These are phyloP conservation scores for Trichosurus vulpecula DNA, from an alignment of 2,797 vertebrate species.

Conservation along the genomic window DNA sequence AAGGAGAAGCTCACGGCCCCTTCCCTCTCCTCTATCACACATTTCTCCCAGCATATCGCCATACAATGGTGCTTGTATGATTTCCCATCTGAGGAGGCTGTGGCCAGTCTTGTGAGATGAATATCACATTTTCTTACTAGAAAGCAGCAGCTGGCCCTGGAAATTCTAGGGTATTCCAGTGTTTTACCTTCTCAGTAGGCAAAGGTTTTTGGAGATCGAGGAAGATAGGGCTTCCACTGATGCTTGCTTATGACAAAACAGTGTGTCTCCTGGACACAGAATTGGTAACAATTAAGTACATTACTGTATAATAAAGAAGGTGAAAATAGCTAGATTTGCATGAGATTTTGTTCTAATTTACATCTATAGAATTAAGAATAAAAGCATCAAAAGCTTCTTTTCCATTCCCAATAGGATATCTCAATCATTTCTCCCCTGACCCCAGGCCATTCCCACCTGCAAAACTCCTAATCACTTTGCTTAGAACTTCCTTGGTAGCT, in stretches of 20 bases:
- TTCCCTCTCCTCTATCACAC: neutral
- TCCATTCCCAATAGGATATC: neutral
- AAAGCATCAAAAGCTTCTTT: neutral
- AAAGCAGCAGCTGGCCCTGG: neutral
- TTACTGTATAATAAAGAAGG: neutral
- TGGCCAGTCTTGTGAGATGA: neutral
- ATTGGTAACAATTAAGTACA: neutral
- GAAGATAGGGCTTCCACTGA: neutral
- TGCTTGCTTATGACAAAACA: neutral
- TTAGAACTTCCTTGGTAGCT: neutral
- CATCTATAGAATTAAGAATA: neutral
- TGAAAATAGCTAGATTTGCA: neutral
- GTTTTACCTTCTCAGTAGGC: neutral
- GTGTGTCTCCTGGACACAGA: neutral
- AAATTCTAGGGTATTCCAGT: neutral
- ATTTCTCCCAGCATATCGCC: neutral
- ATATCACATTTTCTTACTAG: slow-evolving; percentile 24
- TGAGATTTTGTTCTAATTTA: neutral
- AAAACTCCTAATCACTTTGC: neutral
- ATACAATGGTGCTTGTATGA: neutral
- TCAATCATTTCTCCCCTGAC: neutral
- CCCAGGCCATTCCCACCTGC: neutral
- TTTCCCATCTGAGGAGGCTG: slow-evolving; percentile 20
- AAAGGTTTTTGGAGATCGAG: neutral
- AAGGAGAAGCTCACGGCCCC: neutral